phyloP scores from a whole-genome alignment of 2,797 vertebrate species.

The Dendrocincla tyrannina region DNA sequence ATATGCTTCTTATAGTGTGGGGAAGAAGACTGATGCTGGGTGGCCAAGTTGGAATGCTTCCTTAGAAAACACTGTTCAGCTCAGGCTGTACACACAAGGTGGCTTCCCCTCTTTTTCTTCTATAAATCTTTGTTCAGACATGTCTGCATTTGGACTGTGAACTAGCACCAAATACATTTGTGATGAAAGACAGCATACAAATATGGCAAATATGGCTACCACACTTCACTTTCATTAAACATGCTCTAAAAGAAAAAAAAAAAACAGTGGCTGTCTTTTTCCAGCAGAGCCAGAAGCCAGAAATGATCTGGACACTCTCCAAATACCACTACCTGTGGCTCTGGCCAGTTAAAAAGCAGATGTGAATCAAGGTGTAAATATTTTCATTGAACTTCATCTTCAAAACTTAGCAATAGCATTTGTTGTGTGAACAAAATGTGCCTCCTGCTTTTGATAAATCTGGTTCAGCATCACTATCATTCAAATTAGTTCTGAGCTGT shows the following conservation, averaged over 20 bases:
- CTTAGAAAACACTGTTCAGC: not conserved
- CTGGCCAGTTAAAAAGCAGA: slow-evolving; percentile 5
- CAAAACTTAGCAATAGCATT: not conserved
- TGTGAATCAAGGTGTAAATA: not conserved
- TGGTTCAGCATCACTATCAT: not conserved
- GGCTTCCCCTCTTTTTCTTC: not conserved
- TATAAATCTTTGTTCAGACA: not conserved
- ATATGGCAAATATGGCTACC: not conserved
- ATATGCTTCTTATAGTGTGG: not conserved
- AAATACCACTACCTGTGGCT: not conserved
- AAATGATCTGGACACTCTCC: not conserved
- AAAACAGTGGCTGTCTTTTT: not conserved
- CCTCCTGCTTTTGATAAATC: not conserved
- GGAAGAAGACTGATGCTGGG: not conserved
- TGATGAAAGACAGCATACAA: not conserved
- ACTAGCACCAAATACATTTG: not conserved
- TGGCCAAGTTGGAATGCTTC: not conserved
- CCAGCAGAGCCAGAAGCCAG: not conserved
- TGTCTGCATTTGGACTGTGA: not conserved
- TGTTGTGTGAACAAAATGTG: not conserved
- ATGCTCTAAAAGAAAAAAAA: not conserved
- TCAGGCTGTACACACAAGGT: not conserved
- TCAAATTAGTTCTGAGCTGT: not conserved
- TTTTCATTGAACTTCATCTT: not conserved
- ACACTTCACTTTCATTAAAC: not conserved